phyloP scores from a whole-genome alignment of 2,113 vertebrate species.

The Coturnix japonica region DNA sequence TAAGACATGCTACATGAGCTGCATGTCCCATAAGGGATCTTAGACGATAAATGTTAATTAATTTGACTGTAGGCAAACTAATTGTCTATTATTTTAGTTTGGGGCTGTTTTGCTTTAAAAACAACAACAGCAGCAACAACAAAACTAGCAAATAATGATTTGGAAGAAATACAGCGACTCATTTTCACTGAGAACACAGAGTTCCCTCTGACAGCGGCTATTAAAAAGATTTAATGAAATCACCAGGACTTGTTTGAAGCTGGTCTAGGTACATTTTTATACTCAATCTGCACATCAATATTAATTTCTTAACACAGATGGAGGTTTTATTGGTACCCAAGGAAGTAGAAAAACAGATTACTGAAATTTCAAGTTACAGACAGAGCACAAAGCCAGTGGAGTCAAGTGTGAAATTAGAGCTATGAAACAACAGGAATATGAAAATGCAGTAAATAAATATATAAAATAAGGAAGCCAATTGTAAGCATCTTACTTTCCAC shows the following conservation, averaged over 20 bases:
- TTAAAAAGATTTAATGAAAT: constrained; percentile 78
- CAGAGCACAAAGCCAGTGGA: not conserved
- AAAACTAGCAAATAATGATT: constrained; percentile 45
- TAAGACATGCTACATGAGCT: constrained; percentile 5
- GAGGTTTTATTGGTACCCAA: constrained; percentile 70
- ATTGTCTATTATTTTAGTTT: constrained; percentile 64
- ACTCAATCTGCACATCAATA: constrained; percentile 68
- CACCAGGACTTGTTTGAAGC: constrained; percentile 67
- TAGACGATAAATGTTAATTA: constrained; percentile 52
- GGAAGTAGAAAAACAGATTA: constrained; percentile 51
- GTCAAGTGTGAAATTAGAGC: constrained; percentile 6
- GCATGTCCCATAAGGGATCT: constrained; percentile 23
- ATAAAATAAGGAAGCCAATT: not conserved
- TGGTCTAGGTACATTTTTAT: constrained; percentile 65
- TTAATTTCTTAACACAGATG: constrained; percentile 77
- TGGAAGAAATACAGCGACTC: constrained; percentile 57
- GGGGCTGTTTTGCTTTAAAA: constrained; percentile 25
- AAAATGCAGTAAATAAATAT: not conserved
- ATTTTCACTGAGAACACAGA: constrained; percentile 65
- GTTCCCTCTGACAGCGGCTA: constrained; percentile 51
- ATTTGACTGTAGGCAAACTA: constrained; percentile 52
- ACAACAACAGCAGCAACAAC: too few relatives aligned
- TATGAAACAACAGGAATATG: not conserved
- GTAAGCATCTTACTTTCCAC: not conserved
- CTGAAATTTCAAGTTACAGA: constrained; percentile 40